Evolutionary conservation across 2,888 invertebrate species (phyloP), one percentile per base, ranked within the genome.

Genomic region (Acanthosepion pharaonis): DNA sequence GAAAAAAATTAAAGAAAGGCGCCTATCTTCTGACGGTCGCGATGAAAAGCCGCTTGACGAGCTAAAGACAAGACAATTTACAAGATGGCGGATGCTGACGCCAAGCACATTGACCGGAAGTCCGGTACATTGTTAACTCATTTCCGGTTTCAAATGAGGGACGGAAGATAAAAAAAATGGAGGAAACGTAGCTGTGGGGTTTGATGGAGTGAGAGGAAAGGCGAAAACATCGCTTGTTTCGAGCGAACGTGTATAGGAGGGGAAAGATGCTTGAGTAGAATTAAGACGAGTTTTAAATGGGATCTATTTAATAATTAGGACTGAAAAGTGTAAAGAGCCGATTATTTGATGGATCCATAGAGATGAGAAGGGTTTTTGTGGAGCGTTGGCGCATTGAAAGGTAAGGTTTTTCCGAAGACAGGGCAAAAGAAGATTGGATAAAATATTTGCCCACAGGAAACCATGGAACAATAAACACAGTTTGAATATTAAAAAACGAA

Each of bases 51-150:
- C 33, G 78, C n/a, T 78, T 33, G n/a, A 78, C 78, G n/a, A 78
- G 78, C n/a, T 78, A 78, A 78, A 78, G 78, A 78, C 78, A 78
- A 78, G 78, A 78, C 78, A 33, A 78, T 78, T 78, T 78, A 2
- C 78, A 78, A 78, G n/a, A 78, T 78, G 78, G 78, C 78, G 78
- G 78, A 78, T 78, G n/a, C n/a, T 78, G 78, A 78, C 78, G 78
- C n/a, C 78, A 78, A 78, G 78, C 78, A 78, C 78, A 78, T 78
- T 78, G 78, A 78, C 78, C 78, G 78, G 78, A 78, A 78, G 78
- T 78, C 78, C 78, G 78, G 78, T n/a, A 5, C 11, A 78, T 78
- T 78, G 78, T 78, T 78, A 78, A 33, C 78, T 78, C 78, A 78
- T 78, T 78, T 78, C 78, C n/a, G n/a, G 78, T 78, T 78, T n/a